Conservation (phyloP, 2,113 vertebrate species). For the Pelecanus crispus region DNA sequence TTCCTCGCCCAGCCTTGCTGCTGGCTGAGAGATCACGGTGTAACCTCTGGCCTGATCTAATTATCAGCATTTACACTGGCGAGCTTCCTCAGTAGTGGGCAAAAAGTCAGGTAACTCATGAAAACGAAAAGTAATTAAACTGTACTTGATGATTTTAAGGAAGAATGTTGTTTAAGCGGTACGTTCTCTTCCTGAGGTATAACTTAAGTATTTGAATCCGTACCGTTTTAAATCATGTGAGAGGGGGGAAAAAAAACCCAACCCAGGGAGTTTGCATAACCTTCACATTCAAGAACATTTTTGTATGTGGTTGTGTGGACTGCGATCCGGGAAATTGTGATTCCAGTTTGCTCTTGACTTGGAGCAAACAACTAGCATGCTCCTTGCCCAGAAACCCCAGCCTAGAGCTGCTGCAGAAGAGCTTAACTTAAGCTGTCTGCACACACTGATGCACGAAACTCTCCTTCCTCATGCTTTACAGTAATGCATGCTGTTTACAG, state of each 20-base stretch:
- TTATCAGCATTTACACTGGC: not conserved
- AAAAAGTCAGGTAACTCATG: not conserved
- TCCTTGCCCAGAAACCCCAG: not conserved
- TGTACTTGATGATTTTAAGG: not conserved
- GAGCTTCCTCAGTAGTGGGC: not conserved
- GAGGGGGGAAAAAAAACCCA: not conserved
- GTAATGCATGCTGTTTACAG: not conserved
- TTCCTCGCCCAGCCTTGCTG: not conserved
- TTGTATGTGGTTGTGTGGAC: not conserved
- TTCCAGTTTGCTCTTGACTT: not conserved
- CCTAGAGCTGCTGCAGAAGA: not conserved
- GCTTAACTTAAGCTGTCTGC: not conserved
- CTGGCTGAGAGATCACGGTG: not conserved
- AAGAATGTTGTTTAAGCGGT: not conserved
- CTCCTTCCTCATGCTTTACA: not conserved
- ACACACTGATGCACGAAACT: not conserved
- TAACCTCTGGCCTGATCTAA: constrained; percentile 13
- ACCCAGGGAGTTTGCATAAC: not conserved
- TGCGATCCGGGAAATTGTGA: not conserved
- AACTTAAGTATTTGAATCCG: too few relatives aligned
- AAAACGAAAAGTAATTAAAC: not conserved
- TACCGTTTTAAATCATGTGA: accelerated
- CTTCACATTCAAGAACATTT: not conserved
- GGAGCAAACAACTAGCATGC: not conserved
- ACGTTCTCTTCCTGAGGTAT: not conserved